Conservation (phyloP, 2,113 vertebrate genomes). For the Enhydra lutris region DNA sequence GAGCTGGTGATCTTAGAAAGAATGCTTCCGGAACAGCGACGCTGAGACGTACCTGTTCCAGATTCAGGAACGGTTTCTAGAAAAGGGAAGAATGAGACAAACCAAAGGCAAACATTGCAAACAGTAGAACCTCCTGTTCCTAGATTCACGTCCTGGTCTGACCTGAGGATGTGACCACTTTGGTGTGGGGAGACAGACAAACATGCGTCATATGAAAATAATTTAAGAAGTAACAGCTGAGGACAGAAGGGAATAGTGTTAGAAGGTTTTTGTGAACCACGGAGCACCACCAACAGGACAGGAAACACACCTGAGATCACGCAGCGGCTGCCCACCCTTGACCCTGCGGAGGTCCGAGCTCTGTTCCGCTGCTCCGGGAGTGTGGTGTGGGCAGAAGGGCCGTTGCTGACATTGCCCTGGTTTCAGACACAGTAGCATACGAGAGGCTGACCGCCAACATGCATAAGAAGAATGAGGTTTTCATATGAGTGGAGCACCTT, state of each 20-base stretch:
- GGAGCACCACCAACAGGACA: neutral
- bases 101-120: neutral
- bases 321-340: neutral
- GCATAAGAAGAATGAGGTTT: neutral
- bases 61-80: neutral
- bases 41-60: accelerated
- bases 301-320: neutral
- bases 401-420: neutral
- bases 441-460: neutral
- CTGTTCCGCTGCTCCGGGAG: neutral
- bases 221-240: neutral
- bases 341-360: too few relatives aligned
- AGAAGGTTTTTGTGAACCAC: neutral
- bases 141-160: too few relatives aligned
- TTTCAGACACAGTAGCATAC: neutral
- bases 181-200: neutral
- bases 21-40: neutral
- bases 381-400: too few relatives aligned
- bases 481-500: neutral
- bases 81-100: neutral
- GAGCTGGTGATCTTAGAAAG: neutral
- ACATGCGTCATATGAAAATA: neutral
- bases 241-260: neutral
- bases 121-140: neutral
- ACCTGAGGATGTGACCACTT: neutral